Evolutionary conservation across 2,888 invertebrate species (phyloP), one percentile per base, ranked within the genome.

Genomic region (Acanthosepion lycidas): DNA sequence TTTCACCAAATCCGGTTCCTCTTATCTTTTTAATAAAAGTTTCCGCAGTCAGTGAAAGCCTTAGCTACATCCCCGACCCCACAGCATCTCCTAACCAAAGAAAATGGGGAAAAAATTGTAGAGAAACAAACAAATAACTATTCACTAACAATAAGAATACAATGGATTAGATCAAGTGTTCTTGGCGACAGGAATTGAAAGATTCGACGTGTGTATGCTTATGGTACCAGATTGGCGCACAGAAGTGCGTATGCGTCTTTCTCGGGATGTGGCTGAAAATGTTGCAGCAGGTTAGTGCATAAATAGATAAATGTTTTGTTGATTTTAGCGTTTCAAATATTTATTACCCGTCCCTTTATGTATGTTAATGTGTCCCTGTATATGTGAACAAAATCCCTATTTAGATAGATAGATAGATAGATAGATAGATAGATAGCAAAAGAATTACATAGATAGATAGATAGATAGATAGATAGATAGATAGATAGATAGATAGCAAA

Each of bases 141-240:
- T 28, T 1, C 78, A 28, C 28, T 78, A 78, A 6, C 28, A 78
- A 78, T 78, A n/a, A 15, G 15, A 12, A n/a, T 33, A 15, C n/a
- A 12, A 6, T n/a, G n/a, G 78, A 78, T 78, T 78, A 78, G 9
- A 78, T 12, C 78, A 78, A 33, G n/a, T 78, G 18, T 78, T n/a
- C 33, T 78, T 78, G n/a, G 78, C n/a, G 78, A 78, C 78, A 78
- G 78, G 78, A 78, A 78, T n/a, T 78, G 78, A 33, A 6, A 78
- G 9, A 78, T 33, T n/a, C n/a, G 78, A 78, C 78, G 26, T 33
- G 20, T 23, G 6, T 23, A 26, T 23, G 23, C 59, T 6, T 23
- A 23, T 6, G 20, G 23, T 0, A 23, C 5, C 6, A 0, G 0
- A 6, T 23, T 5, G 20, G 15, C 33, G 15, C n/a, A n/a, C n/a